Evolutionary conservation across 2,888 invertebrate species (phyloP), one percentile per base, ranked within the genome.

Genomic region (Homarus gammarus): DNA sequence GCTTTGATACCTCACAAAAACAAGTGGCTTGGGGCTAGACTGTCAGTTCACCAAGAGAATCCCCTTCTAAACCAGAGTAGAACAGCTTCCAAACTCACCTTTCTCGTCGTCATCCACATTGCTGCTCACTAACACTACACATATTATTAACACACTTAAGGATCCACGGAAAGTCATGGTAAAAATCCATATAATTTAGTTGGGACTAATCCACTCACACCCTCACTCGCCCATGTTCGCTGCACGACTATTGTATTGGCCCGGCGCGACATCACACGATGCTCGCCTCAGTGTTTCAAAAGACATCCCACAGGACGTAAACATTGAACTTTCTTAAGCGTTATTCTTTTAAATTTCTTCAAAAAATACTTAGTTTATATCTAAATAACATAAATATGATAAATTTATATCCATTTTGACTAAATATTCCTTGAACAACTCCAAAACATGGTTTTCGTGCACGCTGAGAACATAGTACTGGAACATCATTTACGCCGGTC

Each of bases 91-190:
- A 15, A 38, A 82, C 87, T 87, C 56, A 89, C 88, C 88, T 68
- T 84, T 79, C 83, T 89, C 84, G 2, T 89, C 84, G 15, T 89
- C 88, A n/a, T 84, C 88, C 77, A 84, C 77, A 84, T 89, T 73
- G 72, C 88, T 78, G 83, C 44, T 84, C 70, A 89, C 84, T 84
- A 75, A 78, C 84, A 78, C 88, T 38, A 84, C 78, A 83, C 88
- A 89, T 84, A 89, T 31, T 78, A 89, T 64, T 70, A 89, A 68
- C 84, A 89, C 84, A 84, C 84, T 77, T 49, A 88, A 84, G 51
- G 77, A 84, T 89, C 83, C 88, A 89, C 77, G 88, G 88, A 84
- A 78, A 84, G 88, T 89, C 88, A 89, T 89, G 83, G 84, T 83
- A 84, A 89, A 77, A 84, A 79, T 68, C 84, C 77, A 78, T 84